Conservation (phyloP, 1,140 invertebrate genomes). For the Leptopilina clavipes region DNA sequence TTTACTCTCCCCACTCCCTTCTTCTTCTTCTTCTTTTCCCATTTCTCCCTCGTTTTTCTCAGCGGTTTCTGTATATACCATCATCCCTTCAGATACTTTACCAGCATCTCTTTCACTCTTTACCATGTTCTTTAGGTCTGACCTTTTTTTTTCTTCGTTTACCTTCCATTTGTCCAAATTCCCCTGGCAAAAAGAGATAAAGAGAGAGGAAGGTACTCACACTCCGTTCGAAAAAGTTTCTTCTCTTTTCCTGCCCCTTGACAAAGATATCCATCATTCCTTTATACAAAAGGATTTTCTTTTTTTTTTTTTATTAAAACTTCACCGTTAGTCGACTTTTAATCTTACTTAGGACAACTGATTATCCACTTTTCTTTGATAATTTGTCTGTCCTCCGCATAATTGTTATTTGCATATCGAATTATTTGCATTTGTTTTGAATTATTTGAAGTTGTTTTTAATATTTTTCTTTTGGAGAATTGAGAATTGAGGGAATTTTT, state of each 20-base stretch:
- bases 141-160: constrained; percentile 1
- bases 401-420: too few species aligned
- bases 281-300: constrained; percentile 56
- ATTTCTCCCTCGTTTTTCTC: constrained; percentile 36
- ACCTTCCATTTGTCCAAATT: constrained; percentile 34
- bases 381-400: too few species aligned
- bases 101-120: not conserved
- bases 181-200: constrained; percentile 6
- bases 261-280: constrained; percentile 61
- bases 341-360: constrained; percentile 52
- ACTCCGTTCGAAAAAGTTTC: not conserved
- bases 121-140: constrained; percentile 5
- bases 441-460: too few species aligned
- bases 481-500: too few species aligned
- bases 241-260: constrained; percentile 22
- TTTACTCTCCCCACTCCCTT: constrained; percentile 43
- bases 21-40: too few species aligned
- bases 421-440: too few species aligned
- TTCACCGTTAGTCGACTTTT: constrained; percentile 48
- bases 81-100: constrained; percentile 28
- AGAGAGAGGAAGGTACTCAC: not conserved
- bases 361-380: too few species aligned
- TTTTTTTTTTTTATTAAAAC: constrained; percentile 70
- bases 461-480: too few species aligned
- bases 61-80: not conserved